Percentiles rank a stretch among this genome's conserved stretches.
Conservation (phyloP, 2,888 invertebrate species). For the Geotrupes spiniger region DNA sequence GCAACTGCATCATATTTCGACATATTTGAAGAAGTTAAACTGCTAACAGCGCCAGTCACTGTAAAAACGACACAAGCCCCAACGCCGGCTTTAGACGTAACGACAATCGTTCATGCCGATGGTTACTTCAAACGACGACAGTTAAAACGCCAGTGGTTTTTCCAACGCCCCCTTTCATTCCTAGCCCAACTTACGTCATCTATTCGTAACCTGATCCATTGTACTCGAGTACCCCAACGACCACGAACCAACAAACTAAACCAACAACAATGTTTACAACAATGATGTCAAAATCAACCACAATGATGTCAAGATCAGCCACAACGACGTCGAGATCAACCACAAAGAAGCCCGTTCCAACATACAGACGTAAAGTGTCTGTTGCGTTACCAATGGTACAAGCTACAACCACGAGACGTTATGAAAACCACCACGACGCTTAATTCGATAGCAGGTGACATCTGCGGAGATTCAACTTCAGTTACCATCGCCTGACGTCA, state of each 20-base stretch:
- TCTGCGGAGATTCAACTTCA: too few relatives aligned
- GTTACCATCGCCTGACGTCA: too few relatives aligned
- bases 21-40: not conserved
- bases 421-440: too few relatives aligned
- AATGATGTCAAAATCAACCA: too few relatives aligned
- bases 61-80: slow-evolving; percentile 36
- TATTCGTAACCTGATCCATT: slow-evolving; percentile 56
- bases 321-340: slow-evolving; percentile 5
- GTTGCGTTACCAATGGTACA: too few relatives aligned
- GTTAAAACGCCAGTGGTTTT: slow-evolving; percentile 41
- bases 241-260: too few relatives aligned
- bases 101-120: slow-evolving; percentile 4
- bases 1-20: not conserved
- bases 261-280: too few relatives aligned
- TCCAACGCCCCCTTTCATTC: slow-evolving; percentile 19
- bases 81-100: not conserved
- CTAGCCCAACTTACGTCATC: slow-evolving; percentile 15
- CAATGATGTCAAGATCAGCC: slow-evolving; percentile 10
- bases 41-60: slow-evolving; percentile 39
- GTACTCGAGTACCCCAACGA: slow-evolving; percentile 31
- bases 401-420: too few relatives aligned
- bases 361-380: not conserved
- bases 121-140: slow-evolving; percentile 16
- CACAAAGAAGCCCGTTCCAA: too few relatives aligned
- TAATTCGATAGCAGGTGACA: too few relatives aligned